Evolutionary conservation across 23 tunicate species (phyloP), one percentile per base, ranked within the genome.

Genomic region (Styela plicata): DNA sequence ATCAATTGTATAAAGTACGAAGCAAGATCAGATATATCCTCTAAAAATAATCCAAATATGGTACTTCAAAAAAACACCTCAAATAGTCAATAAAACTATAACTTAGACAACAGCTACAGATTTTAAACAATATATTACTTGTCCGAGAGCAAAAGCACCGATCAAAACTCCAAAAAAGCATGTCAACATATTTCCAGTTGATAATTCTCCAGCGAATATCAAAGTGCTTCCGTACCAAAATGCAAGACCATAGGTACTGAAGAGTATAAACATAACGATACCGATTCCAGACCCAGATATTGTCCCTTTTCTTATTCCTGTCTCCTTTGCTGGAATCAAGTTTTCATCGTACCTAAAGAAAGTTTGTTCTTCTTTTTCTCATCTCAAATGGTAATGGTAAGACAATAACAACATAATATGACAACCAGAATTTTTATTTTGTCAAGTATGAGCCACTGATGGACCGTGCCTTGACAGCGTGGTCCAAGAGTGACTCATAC

Each of bases 171-270:
- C 88, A 80, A 90, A 95, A 77, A 95, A 95, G 2, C 91, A 87
- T 22, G 95, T 90, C 62, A 95, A 64, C 90, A 90, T 90, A 24
- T 74, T 87, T 63, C 95, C 99, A 33, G 90, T 53, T 21, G 61
- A 64, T 2, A 79, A 66, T 63, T 75, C 88, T 5, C 82, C 88
- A 70, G 61, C 82, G 35, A 92, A 92, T 24, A 95, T 80, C 76
- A 95, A 67, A 20, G 69, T 76, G 29, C 92, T 84, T 1, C 99
- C 99, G 53, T 95, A 95, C 99, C 99, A 95, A 65, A 95, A 95
- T 3, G 99, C 99, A 3, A 95, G 84, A 22, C 92, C 96, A 69
- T 95, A 95, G 22, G 96, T 91, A 44, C 84, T 68, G 87, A 86
- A 95, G 84, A 95, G 88, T 32, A 91, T 83, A 20, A 95, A 69